These are phyloP conservation scores for Sebastes schlegelii DNA, from an alignment of 2,113 vertebrate genomes.

Conservation along the genomic window DNA sequence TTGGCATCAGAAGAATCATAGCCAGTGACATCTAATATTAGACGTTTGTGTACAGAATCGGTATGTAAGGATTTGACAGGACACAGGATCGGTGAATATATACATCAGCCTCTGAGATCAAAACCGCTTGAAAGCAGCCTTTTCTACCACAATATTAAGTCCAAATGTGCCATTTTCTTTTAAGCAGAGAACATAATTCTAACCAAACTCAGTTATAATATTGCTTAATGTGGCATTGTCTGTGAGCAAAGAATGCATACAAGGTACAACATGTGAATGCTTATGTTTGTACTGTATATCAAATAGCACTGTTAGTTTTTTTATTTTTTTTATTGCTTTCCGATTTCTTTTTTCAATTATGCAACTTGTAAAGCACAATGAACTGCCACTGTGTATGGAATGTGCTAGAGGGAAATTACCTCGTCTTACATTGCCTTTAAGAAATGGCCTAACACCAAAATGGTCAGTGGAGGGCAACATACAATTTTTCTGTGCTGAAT, in stretches of 20 bases:
- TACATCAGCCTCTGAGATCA: background rate
- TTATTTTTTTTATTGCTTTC: background rate
- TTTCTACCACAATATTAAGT: too few species aligned
- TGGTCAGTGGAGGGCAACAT: background rate
- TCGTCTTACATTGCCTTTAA: background rate
- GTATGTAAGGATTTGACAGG: too few species aligned
- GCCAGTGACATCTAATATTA: background rate
- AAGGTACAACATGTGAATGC: too few species aligned
- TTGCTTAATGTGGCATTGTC: background rate
- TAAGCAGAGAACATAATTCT: background rate
- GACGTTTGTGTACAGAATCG: background rate
- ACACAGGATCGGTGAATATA: background rate
- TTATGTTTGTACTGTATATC: background rate
- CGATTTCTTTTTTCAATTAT: background rate
- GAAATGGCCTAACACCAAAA: background rate
- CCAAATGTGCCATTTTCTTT: background rate
- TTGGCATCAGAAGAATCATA: conserved; percentile 7
- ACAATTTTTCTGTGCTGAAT: too few species aligned
- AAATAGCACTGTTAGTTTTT: background rate
- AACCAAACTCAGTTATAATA: background rate
- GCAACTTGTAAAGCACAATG: background rate
- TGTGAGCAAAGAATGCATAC: background rate
- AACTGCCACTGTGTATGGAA: background rate
- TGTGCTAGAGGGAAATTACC: background rate
- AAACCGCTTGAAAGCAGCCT: too few species aligned